Conservation (phyloP, 23 tunicate genomes). For the Phallusia fumigata region DNA sequence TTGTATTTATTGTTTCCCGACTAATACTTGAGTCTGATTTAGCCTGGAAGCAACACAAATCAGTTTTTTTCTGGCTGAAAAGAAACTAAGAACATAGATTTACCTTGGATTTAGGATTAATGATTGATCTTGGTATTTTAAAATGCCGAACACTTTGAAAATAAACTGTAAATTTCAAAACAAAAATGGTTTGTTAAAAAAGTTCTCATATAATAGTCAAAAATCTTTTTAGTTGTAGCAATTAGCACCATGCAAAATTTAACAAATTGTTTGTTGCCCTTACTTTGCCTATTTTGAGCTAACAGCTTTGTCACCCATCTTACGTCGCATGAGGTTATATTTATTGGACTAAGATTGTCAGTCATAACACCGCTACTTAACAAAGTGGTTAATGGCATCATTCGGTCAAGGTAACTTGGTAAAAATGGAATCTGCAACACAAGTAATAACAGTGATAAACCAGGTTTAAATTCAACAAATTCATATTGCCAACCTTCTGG, state of each 20-base stretch:
- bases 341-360: background rate
- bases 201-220: too few species aligned
- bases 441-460: background rate
- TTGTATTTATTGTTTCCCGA: conserved; percentile 4
- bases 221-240: too few species aligned
- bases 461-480: too few species aligned
- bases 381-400: conserved; percentile 25
- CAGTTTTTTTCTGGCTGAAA: background rate
- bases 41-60: too few species aligned
- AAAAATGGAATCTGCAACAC: conserved; percentile 14
- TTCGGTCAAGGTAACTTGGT: conserved; percentile 32
- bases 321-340: background rate
- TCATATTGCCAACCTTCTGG: background rate
- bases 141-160: background rate
- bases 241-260: too few species aligned
- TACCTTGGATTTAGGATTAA: background rate
- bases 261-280: too few species aligned
- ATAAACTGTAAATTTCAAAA: background rate
- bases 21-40: background rate
- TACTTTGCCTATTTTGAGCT: background rate
- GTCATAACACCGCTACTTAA: background rate
- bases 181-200: too few species aligned
- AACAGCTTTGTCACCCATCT: background rate
- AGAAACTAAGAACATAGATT: too few species aligned
- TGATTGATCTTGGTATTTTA: background rate